Evolutionary conservation across 2,888 invertebrate species (phyloP).

Genomic region (Coecobrya sp.): DNA sequence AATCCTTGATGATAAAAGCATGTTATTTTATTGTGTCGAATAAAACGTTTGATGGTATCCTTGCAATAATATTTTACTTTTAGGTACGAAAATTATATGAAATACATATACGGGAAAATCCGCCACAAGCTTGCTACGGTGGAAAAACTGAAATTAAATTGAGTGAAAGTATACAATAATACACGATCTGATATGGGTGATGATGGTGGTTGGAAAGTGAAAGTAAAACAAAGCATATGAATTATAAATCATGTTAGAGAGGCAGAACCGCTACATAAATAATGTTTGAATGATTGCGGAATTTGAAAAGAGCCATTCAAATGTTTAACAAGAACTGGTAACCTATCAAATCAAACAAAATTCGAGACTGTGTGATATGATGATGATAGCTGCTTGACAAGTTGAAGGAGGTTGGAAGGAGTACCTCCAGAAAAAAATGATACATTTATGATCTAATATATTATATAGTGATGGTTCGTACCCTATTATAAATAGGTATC

Average conservation of each 20-base stretch:
- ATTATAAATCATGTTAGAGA: conserved; percentile 8
- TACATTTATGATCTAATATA: neutral
- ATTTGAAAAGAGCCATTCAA: neutral
- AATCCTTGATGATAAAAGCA: no score
- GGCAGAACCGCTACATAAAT: neutral
- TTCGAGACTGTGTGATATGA: neutral
- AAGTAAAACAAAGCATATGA: conserved; percentile 2
- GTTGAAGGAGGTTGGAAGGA: no score
- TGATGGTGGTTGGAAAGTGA: neutral
- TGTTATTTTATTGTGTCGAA: conserved; percentile 30
- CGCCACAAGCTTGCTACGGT: neutral
- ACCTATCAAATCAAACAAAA: neutral
- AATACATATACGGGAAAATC: neutral
- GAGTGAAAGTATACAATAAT: neutral
- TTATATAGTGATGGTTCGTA: neutral
- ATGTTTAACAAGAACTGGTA: neutral
- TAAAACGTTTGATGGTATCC: conserved; percentile 29
- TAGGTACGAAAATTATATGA: neutral
- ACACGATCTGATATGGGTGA: neutral
- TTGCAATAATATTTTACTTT: neutral
- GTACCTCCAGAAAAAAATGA: neutral
- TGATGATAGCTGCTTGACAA: conserved; percentile 6
- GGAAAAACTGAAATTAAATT: neutral
- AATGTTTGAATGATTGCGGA: neutral
- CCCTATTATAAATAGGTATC: neutral